A percentile compares a stretch with the other conserved stretches of the same genome.
Evolutionary conservation across 2,113 vertebrate genomes (phyloP).

Genomic region (Echinops telfairi): DNA sequence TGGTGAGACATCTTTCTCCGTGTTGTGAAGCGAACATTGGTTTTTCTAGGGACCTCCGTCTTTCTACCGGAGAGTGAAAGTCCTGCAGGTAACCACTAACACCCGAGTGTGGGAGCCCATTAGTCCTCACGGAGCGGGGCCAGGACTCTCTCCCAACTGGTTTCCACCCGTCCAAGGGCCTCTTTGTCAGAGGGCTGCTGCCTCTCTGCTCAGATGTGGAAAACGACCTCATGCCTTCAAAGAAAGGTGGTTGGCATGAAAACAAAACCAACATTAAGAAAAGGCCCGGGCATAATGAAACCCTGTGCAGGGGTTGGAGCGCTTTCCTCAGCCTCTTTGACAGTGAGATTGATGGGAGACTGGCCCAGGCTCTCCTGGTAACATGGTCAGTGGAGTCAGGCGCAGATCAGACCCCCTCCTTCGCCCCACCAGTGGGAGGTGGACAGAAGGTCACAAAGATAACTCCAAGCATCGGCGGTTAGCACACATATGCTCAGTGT

Average conservation of each 20-base stretch:
- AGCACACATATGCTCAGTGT: no score
- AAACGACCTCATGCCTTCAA: not conserved
- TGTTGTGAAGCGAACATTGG: not conserved
- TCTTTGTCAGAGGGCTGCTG: not conserved
- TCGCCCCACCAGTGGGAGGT: not conserved
- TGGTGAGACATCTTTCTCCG: constrained; percentile 83
- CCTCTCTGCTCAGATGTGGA: not conserved
- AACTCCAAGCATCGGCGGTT: not conserved
- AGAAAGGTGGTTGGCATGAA: not conserved
- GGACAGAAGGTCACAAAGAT: not conserved
- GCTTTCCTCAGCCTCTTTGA: not conserved
- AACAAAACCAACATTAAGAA: not conserved
- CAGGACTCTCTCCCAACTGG: not conserved
- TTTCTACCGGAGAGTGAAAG: not conserved
- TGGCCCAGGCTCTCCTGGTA: not conserved
- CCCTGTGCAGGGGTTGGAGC: accelerated
- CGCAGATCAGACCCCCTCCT: not conserved
- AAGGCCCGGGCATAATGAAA: accelerated
- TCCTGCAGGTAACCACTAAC: not conserved
- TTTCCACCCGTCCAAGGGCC: not conserved
- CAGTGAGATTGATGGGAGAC: accelerated
- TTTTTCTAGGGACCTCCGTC: not conserved
- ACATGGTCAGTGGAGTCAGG: not conserved
- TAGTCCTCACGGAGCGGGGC: not conserved
- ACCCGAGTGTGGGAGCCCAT: not conserved